phyloP scores from a whole-genome alignment of 2,113 vertebrate genomes.

The Mohoua ochrocephala region DNA sequence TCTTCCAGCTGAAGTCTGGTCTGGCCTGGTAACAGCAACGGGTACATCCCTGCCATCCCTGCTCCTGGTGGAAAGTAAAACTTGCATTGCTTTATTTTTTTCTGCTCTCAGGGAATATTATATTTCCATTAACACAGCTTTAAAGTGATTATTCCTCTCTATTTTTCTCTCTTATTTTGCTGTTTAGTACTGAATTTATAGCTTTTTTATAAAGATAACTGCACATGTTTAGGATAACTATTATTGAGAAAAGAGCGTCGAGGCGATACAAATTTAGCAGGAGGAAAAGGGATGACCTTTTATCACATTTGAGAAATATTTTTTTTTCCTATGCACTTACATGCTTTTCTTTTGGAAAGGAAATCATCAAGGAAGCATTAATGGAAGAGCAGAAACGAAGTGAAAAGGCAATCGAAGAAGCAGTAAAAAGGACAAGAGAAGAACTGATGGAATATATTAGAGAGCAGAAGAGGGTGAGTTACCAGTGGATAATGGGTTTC shows the following conservation, averaged over 20 bases:
- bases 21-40: not conserved
- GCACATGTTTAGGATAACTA: not conserved
- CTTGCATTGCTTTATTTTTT: not conserved
- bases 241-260: not conserved
- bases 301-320: not conserved
- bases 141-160: not conserved
- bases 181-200: not conserved
- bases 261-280: not conserved
- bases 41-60: not conserved
- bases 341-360: conserved; percentile 50
- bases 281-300: not conserved
- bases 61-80: not conserved
- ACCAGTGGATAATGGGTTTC: not conserved
- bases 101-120: not conserved
- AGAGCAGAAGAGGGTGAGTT: conserved; percentile 79
- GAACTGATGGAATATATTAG: conserved; percentile 75
- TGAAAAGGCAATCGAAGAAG: conserved; percentile 70
- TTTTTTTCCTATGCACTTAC: not conserved
- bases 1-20: not conserved
- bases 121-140: not conserved
- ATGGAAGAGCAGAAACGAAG: conserved; percentile 70
- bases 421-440: conserved; percentile 69
- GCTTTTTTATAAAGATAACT: not conserved
- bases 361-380: conserved; percentile 71
- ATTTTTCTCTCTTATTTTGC: not conserved